These are phyloP conservation scores for Rhincodon typus DNA, from an alignment of 2,797 vertebrate genomes.

Conservation along the genomic window DNA sequence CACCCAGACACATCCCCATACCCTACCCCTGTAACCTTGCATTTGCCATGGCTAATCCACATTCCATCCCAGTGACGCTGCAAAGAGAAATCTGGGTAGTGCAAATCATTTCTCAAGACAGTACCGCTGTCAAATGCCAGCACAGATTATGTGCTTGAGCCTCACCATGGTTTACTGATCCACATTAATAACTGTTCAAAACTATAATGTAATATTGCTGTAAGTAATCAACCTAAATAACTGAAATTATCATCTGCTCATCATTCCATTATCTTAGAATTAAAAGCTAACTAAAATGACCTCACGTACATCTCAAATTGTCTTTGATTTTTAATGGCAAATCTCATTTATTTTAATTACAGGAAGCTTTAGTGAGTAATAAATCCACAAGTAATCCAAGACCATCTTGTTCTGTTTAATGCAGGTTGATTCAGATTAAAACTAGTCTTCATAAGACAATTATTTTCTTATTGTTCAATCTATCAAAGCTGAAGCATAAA, in stretches of 20 bases:
- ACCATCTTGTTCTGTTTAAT: neutral
- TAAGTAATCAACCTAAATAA: neutral
- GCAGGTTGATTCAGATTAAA: slow-evolving; percentile 2
- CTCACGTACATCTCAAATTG: neutral
- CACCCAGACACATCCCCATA: no score
- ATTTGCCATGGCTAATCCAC: no score
- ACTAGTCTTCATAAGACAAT: neutral
- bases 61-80: neutral
- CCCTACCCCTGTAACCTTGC: no score
- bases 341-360: neutral
- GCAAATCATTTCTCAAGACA: neutral
- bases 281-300: neutral
- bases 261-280: neutral
- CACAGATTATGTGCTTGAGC: neutral
- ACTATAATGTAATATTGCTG: neutral
- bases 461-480: neutral
- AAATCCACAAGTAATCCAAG: neutral
- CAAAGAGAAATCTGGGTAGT: neutral
- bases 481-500: neutral
- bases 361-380: neutral
- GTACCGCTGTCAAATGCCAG: neutral
- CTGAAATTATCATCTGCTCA: neutral
- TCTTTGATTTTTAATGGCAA: neutral
- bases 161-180: neutral
- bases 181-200: slow-evolving; percentile 7